Base-by-base conservation (phyloP, 2,888 invertebrate genomes). In the Acanthoscelides obtectus region DNA sequence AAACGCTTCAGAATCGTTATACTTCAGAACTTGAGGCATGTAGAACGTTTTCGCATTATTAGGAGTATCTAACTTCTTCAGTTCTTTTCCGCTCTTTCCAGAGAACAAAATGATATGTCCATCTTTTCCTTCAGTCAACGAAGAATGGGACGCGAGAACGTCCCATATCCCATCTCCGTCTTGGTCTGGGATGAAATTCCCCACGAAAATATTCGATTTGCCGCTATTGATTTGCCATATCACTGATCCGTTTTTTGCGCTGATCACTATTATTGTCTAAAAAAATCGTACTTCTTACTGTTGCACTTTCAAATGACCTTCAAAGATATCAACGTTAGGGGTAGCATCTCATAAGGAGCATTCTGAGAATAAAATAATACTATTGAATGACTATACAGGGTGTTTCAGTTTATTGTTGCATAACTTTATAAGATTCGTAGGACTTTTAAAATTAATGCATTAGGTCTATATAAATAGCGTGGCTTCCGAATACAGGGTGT, bases 101-200 rank as follows among this genome's bases (percentile, higher is more conserved):
- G 92, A 93, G 74, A 94, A 86, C 2, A 94, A 80, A 66, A 93
- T 84, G 17, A 95, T 85, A 80, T 91, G 89, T 0, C 93, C 93
- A 8, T 88, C 86, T 21, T 72, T 74, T 66, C 72, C 72, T 81
- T 82, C 78, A 71, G 74, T 75, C 67, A 80, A 71, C 20, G 87
- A 86, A 0, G 90, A 88, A 81, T 94, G 93, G 0, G 92, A 89
- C 0, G 91, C 90, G 65, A 94, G 83, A 22, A 94, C 86, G 82
- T 95, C 94, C 0, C 89, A 87, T 69, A 92, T 83, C 4, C 88
- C 89, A 84, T 94, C 95, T 8, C 87, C 88, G 81, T 93, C 89
- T 71, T 92, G 84, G 84, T 95, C 94, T 2, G 88, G 85, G 22
- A 93, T 87, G 77, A 90, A 89, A 80, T 92, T 92, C 0, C 92